These are phyloP conservation scores for Anas flavirostris DNA, from an alignment of 2,797 vertebrate genomes.

Conservation along the genomic window DNA sequence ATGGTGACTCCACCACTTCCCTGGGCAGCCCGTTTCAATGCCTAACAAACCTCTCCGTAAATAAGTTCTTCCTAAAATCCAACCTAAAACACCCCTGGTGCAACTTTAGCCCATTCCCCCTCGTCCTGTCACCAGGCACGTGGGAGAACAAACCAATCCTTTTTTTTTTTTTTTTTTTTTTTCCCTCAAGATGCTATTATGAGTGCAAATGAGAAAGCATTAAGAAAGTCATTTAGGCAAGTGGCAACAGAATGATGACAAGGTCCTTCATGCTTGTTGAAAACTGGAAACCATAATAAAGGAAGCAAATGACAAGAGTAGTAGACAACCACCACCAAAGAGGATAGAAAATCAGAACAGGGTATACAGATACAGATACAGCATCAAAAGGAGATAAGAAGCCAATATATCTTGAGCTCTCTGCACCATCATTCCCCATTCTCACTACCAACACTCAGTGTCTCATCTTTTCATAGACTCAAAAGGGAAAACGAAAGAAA, in stretches of 20 bases:
- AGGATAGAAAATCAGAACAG: neutral
- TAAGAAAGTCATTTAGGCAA: neutral
- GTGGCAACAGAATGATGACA: neutral
- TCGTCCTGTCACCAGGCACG: too few species aligned
- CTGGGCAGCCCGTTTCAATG: too few species aligned
- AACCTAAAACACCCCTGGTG: too few species aligned
- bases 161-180: too few species aligned
- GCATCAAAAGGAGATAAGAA: neutral
- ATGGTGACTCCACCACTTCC: too few species aligned
- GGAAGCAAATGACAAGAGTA: neutral
- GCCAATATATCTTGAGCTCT: neutral
- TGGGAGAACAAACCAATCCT: too few species aligned
- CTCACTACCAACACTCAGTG: neutral
- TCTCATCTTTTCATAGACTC: neutral
- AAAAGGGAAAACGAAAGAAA: neutral
- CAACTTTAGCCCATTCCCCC: too few species aligned
- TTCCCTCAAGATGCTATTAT: neutral
- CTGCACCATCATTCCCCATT: neutral
- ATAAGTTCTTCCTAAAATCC: too few species aligned
- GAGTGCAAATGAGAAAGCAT: neutral
- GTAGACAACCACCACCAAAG: neutral
- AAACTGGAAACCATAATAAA: neutral
- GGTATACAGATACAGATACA: neutral
- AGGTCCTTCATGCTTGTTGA: neutral
- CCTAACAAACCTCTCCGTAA: too few species aligned